Evolutionary conservation across 2,113 vertebrate genomes (phyloP).

Genomic region (Apodemus sylvaticus): DNA sequence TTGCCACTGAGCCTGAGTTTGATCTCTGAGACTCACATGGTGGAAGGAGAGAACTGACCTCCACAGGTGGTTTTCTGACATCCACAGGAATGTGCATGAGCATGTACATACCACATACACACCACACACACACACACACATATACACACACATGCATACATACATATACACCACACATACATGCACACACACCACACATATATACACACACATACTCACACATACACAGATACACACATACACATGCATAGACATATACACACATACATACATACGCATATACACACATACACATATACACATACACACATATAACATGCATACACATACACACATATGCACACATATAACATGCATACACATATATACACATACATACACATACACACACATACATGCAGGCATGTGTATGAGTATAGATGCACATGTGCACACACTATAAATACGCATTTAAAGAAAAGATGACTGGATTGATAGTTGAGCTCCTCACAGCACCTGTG

Average conservation of each 20-base stretch:
- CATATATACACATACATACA: not conserved
- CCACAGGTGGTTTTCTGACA: not conserved
- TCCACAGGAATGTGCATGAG: not conserved
- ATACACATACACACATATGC: not conserved
- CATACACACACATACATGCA: not conserved
- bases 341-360: no score
- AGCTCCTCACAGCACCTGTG: not conserved
- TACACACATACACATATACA: not conserved
- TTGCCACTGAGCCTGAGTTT: not conserved
- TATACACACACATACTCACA: not conserved
- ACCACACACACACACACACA: not conserved
- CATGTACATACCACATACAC: not conserved
- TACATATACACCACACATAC: no score
- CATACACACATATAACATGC: no score
- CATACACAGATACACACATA: not conserved
- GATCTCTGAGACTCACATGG: not conserved
- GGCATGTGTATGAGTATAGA: no score
- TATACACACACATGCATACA: not conserved
- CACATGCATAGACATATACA: not conserved
- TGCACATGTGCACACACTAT: not conserved
- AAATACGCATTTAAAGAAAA: not conserved
- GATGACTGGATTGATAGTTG: not conserved
- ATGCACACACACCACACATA: not conserved
- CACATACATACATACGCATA: no score
- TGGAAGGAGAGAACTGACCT: not conserved